Evolutionary conservation across 2,888 invertebrate species (phyloP), one percentile per base, ranked within the genome.

Genomic region (Drosophila prostipennis): DNA sequence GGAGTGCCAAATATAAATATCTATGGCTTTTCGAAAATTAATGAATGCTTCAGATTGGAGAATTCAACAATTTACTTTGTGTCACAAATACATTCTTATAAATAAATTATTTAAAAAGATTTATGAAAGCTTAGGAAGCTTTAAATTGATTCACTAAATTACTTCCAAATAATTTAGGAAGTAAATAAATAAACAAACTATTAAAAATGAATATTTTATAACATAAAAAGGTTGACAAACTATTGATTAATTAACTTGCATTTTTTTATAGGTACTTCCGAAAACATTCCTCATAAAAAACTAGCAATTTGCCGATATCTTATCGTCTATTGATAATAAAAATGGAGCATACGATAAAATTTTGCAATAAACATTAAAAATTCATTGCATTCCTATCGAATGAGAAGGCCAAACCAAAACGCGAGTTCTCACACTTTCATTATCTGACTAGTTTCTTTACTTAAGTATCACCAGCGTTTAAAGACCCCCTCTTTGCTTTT

Each of bases 301-400:
- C 14, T 3, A 16, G 39, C 3, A 14, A 39, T 53, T 39, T 29
- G 0, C 6, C 11, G 58, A 59, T 59, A 59, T 11, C 26, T 26
- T 57, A 43, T 16, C 60, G 3, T 3, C 32, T 29, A 6, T 11
- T 58, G 60, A 60, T 59, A 58, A 19, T 3, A 3, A 8, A 43
- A 43, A 2, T 36, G 10, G 6, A 16, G 34, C 23, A 13, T n/a
- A n/a, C 2, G 57, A 58, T 58, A 58, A n/a, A 39, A 14, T 55
- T 29, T 58, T 7, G 56, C 56, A 39, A 57, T 29, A 29, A 39
- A 39, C 14, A 58, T 34, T 13, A 32, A 23, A 5, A 26, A 60
- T 32, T 60, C 43, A 13, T 37, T 29, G 10, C 37, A 60, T 61
- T 32, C 29, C 16, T 19, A 46, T 16, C 6, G 14, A 29, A 13